Evolutionary conservation across 2,113 vertebrate species (phyloP).

Genomic region (Tetraodon nigroviridis): DNA sequence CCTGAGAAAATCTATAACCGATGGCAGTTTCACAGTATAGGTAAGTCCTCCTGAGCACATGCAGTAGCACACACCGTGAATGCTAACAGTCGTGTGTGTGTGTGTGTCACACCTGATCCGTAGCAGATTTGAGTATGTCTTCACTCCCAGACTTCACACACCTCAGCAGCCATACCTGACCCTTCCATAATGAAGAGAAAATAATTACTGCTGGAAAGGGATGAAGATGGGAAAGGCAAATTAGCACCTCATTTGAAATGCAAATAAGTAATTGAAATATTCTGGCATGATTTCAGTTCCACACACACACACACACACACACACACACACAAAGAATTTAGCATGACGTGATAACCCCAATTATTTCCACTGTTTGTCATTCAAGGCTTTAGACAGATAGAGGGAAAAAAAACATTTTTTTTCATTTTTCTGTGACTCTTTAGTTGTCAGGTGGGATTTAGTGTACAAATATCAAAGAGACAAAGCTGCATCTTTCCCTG

Average conservation of each 20-base stretch:
- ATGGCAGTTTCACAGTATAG: conserved; percentile 99
- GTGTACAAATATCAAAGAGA: not conserved
- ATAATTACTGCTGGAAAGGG: conserved; percentile 64
- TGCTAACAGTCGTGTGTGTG: not conserved
- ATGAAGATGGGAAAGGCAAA: conserved; percentile 71
- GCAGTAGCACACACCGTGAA: not conserved
- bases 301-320: conserved; percentile 34
- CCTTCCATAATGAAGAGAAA: conserved; percentile 53
- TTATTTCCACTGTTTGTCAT: conserved; percentile 53
- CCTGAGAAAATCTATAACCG: conserved; percentile 96
- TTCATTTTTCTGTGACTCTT: not conserved
- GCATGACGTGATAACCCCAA: conserved; percentile 63
- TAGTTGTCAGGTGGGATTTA: not conserved
- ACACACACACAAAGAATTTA: conserved; percentile 8
- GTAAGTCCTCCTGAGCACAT: conserved; percentile 71
- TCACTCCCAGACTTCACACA: conserved; percentile 9
- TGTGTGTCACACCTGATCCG: not conserved
- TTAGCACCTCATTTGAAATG: conserved; percentile 70
- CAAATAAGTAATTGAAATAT: conserved; percentile 73
- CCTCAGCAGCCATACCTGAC: conserved; percentile 37
- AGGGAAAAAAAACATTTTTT: not conserved
- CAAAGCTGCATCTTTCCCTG: not conserved
- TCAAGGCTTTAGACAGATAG: not conserved
- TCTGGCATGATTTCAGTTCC: conserved; percentile 52
- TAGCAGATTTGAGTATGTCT: conserved; percentile 2